Base-by-base conservation (phyloP, 2,888 invertebrate species). In the Tineola bisselliella region DNA sequence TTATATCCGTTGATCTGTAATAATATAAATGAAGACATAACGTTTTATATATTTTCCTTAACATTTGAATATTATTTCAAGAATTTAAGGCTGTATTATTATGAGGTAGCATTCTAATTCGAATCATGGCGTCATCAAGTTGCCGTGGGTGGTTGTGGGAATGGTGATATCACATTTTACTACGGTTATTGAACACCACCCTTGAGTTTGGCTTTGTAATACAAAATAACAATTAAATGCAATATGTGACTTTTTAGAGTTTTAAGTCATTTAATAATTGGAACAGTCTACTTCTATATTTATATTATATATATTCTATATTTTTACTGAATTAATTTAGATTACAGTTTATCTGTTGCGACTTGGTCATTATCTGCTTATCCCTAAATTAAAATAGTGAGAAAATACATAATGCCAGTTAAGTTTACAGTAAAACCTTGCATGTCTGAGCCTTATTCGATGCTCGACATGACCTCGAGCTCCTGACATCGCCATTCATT, bases 401-500 rank as follows among this genome's bases (percentile, higher is more conserved):
- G 25, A 25, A 25, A 25, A 25, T 6, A 4, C 4, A 25, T 25
- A 25, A 25, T 25, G 6, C 6, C 2, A 25, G 6, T 25, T 38
- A 6, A 38, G 10, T 4, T 38, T n/a, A 10, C 3, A 10, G 38
- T 38, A 38, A 38, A 25, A 38, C 38, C 38, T 38, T 10, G 38
- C 38, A 38, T 38, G 38, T 38, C 38, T 38, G 38, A 6, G 38
- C 38, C 38, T 3, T 10, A 3, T 10, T 38, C 10, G 10, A 6
- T 12, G n/a, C 12, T 43, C 15, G 48, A 10, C 48, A 17, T n/a
- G 48, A 48, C 48, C 48, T 48, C 17, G 48, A 17, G 48, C 48
- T 48, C 48, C 48, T 48, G 48, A 48, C 48, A 48, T 15, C 17
- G 48, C 8, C 48, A 48, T 48, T 48, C 48, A 54, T 54, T 54